phyloP scores from a whole-genome alignment of 2,888 invertebrate genomes.

The Lochmaea capreae region DNA sequence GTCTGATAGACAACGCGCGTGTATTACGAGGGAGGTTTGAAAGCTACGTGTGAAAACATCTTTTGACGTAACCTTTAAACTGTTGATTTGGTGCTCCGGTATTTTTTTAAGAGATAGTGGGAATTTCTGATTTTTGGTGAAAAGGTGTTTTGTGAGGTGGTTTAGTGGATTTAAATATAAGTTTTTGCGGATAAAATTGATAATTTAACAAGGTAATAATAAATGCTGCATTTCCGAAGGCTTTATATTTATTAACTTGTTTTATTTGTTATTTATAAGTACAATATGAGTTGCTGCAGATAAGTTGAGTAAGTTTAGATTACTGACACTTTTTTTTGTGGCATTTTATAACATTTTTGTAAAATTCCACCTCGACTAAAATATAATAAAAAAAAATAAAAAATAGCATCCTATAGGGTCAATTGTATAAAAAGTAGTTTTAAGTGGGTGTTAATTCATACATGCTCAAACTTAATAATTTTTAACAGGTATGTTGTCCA shows the following conservation, averaged over 20 bases:
- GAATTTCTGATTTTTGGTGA: not conserved
- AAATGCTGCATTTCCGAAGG: not conserved
- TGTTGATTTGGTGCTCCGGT: slow-evolving; percentile 17
- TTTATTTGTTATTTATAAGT: too few relatives aligned
- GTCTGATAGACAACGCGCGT: slow-evolving; percentile 24
- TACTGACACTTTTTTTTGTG: too few relatives aligned
- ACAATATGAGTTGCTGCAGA: too few relatives aligned
- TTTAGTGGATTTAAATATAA: not conserved
- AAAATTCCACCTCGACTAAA: too few relatives aligned
- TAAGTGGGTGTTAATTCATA: too few relatives aligned
- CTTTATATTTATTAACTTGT: not conserved
- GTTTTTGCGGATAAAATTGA: not conserved
- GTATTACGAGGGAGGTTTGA: slow-evolving; percentile 7
- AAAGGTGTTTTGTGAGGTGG: not conserved
- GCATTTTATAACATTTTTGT: too few relatives aligned
- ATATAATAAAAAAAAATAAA: too few relatives aligned
- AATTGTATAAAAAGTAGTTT: too few relatives aligned
- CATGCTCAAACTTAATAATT: too few relatives aligned
- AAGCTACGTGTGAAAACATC: not conserved
- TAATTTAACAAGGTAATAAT: not conserved
- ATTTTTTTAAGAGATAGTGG: not conserved
- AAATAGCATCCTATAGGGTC: too few relatives aligned
- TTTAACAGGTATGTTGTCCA: too few relatives aligned
- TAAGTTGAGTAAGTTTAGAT: too few relatives aligned
- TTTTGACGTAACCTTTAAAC: slow-evolving; percentile 23